Percentiles rank a stretch among this genome's conserved stretches.
Conservation (phyloP, 2,888 invertebrate genomes). For the Apomyelois bistriatella region DNA sequence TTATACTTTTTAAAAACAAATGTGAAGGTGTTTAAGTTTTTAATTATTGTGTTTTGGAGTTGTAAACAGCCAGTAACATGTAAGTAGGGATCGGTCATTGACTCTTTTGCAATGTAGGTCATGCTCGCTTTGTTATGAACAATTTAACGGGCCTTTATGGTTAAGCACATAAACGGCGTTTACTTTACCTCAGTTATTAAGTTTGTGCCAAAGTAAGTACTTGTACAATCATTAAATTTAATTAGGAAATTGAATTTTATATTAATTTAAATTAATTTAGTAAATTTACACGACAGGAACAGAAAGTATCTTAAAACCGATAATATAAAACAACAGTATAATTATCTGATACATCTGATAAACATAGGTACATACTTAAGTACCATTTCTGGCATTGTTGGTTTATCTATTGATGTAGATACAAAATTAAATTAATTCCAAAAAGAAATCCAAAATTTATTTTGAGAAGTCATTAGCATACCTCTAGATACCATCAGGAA, state of each 20-base stretch:
- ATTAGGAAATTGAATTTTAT: neutral
- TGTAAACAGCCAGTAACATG: constrained; percentile 42
- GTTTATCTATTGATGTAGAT: too few relatives aligned
- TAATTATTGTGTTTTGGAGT: constrained; percentile 46
- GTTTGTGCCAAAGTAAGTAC: neutral
- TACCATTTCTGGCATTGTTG: too few relatives aligned
- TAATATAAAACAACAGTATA: too few relatives aligned
- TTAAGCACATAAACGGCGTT: constrained; percentile 28
- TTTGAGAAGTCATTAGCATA: too few relatives aligned
- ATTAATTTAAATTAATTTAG: neutral
- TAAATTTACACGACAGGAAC: too few relatives aligned
- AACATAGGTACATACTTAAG: too few relatives aligned
- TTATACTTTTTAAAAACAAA: constrained; percentile 29
- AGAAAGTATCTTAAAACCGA: too few relatives aligned
- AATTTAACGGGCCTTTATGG: constrained; percentile 33
- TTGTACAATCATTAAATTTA: neutral
- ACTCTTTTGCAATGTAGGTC: constrained; percentile 50
- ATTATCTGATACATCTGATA: too few relatives aligned
- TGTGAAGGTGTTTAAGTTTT: constrained; percentile 37
- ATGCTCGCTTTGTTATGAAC: constrained; percentile 39
- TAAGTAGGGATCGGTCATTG: constrained; percentile 48
- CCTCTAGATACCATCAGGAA: too few relatives aligned
- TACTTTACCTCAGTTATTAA: constrained; percentile 12
- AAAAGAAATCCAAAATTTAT: too few relatives aligned
- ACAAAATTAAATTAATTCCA: too few relatives aligned